Percentiles rank a stretch among this genome's conserved stretches.
These are phyloP conservation scores for Odontamblyopus lacepedii DNA, from an alignment of 2,797 vertebrate species.

Conservation along the genomic window DNA sequence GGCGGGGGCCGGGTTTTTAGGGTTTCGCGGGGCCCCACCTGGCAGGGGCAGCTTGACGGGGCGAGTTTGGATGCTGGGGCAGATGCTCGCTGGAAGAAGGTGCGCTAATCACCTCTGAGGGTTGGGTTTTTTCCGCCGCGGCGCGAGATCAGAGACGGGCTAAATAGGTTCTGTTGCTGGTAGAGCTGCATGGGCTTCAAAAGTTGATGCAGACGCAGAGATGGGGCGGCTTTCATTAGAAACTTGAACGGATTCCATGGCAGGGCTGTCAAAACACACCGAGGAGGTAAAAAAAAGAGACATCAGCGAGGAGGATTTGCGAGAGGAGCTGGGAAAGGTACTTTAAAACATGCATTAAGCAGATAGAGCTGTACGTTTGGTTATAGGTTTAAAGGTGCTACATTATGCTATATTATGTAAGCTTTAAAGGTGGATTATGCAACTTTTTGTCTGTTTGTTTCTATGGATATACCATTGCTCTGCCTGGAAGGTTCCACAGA, in stretches of 20 bases:
- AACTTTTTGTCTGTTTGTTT: too few relatives aligned
- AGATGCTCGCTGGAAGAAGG: constrained; percentile 58
- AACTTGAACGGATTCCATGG: not conserved
- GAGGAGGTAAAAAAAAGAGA: not conserved
- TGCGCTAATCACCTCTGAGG: constrained; percentile 68
- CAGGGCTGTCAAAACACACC: constrained; percentile 6
- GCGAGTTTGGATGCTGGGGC: constrained; percentile 26
- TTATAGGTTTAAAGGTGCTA: not conserved
- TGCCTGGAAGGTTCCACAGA: too few relatives aligned
- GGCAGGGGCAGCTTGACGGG: constrained; percentile 45
- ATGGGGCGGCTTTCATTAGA: constrained; percentile 6
- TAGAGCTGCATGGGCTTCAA: constrained; percentile 14
- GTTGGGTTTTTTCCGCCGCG: constrained; percentile 38
- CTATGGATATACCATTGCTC: too few relatives aligned
- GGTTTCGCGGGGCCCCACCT: constrained; percentile 43
- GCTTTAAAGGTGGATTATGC: too few relatives aligned
- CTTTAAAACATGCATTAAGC: not conserved
- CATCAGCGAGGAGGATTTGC: not conserved
- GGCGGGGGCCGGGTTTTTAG: not conserved
- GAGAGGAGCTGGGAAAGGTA: not conserved
- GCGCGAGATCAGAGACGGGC: constrained; percentile 61
- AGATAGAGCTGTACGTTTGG: not conserved
- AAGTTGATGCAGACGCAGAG: constrained; percentile 13
- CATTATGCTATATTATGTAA: too few relatives aligned
- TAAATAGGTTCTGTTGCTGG: constrained; percentile 29